A percentile compares a stretch with the other conserved stretches of the same genome.
Conservation (phyloP, 2,113 vertebrate genomes). For the Heloderma charlesbogerti region DNA sequence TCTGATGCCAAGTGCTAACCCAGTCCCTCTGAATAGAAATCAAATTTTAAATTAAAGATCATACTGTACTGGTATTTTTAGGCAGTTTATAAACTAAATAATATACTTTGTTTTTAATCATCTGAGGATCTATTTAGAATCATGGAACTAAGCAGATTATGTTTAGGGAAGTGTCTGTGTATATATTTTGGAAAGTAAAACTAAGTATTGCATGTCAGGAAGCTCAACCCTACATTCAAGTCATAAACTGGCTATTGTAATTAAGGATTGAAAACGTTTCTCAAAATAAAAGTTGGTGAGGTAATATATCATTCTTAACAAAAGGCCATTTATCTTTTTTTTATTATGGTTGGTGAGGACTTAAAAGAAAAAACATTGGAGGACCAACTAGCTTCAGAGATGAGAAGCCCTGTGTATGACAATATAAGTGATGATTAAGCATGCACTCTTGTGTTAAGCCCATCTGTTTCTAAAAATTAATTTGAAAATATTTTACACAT, state of each 20-base stretch:
- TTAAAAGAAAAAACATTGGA: not conserved
- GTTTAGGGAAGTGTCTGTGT: not conserved
- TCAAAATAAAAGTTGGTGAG: not conserved
- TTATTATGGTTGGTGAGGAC: not conserved
- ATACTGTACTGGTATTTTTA: not conserved
- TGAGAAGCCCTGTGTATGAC: not conserved
- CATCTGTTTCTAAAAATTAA: not conserved
- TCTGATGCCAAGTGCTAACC: not conserved
- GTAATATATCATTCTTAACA: not conserved
- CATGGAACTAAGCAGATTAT: not conserved
- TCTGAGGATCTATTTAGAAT: not conserved
- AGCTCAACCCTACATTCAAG: not conserved
- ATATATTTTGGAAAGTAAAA: not conserved
- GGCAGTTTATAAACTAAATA: not conserved
- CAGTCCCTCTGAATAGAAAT: not conserved
- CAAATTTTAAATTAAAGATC: not conserved
- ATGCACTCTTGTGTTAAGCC: not conserved
- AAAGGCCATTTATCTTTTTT: not conserved
- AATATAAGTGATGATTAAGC: not conserved
- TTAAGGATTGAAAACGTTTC: not conserved
- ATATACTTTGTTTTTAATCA: not conserved
- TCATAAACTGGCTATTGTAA: not conserved
- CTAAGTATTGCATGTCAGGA: not conserved
- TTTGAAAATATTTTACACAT: not conserved
- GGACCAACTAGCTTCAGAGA: not conserved